Evolutionary conservation across 2,888 invertebrate genomes (phyloP).

Genomic region (Deilephila elpenor): DNA sequence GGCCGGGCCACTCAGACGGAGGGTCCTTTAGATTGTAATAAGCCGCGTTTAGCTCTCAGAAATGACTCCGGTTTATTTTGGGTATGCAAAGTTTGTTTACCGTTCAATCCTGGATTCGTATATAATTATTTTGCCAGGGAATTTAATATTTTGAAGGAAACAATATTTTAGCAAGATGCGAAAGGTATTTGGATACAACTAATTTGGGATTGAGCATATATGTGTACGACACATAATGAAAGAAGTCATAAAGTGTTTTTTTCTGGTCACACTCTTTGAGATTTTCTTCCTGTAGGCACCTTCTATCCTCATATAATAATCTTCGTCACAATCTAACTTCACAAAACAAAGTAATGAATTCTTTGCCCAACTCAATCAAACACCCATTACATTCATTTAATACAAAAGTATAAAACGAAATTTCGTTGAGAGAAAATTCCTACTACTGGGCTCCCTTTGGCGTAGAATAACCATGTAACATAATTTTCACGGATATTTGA

Average conservation of each 20-base stretch:
- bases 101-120: neutral
- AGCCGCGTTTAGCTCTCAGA: constrained; percentile 9
- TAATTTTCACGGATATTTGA: too few relatives aligned
- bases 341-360: neutral
- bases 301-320: neutral
- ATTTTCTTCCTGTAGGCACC: neutral
- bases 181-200: too few relatives aligned
- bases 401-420: neutral
- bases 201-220: too few relatives aligned
- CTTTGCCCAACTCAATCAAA: constrained; percentile 14
- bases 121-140: constrained; percentile 4
- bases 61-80: constrained; percentile 5
- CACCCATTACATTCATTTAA: neutral
- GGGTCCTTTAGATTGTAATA: constrained; percentile 19
- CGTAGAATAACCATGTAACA: too few relatives aligned
- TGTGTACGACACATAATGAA: too few relatives aligned
- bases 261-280: neutral
- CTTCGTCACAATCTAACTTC: neutral
- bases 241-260: neutral
- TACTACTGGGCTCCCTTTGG: too few relatives aligned
- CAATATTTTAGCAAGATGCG: too few relatives aligned
- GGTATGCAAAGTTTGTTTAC: constrained; percentile 15
- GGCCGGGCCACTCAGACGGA: constrained; percentile 2
- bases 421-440: neutral
- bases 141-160: neutral